Evolutionary conservation across 2,797 vertebrate genomes (phyloP).

Genomic region (Spinibarbus caldwelli): DNA sequence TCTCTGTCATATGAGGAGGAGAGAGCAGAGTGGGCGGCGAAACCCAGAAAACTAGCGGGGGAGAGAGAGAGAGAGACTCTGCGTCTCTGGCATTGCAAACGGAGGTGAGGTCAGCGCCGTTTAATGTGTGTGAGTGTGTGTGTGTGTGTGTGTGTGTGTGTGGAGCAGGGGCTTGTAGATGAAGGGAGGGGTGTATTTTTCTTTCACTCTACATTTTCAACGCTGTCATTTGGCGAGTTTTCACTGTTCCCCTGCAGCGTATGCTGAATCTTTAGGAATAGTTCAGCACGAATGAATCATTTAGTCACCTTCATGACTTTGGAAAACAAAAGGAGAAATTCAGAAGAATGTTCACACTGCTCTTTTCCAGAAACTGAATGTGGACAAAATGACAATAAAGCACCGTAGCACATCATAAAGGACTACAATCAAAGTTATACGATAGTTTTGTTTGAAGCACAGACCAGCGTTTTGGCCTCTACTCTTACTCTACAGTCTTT

Average conservation of each 20-base stretch:
- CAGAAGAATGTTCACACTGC: background rate
- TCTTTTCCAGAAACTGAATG: background rate
- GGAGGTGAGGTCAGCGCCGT: constrained; percentile 45
- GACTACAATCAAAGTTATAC: background rate
- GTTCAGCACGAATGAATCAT: background rate
- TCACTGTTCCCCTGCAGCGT: constrained; percentile 8
- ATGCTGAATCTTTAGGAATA: background rate
- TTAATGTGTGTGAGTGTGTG: too few relatives aligned
- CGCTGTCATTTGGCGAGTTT: constrained; percentile 34
- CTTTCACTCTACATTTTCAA: constrained; percentile 39
- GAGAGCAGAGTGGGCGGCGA: constrained; percentile 42
- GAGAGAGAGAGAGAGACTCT: constrained; percentile 21
- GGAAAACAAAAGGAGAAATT: background rate
- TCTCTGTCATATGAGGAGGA: constrained; percentile 54
- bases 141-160: too few relatives aligned
- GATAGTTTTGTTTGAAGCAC: background rate
- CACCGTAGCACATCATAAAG: background rate
- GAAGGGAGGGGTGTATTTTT: constrained; percentile 32
- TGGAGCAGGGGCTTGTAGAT: constrained; percentile 9
- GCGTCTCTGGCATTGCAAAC: constrained; percentile 44
- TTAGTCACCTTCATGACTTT: background rate
- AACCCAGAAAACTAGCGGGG: constrained; percentile 3
- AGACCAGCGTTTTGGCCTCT: background rate
- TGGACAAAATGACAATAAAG: background rate
- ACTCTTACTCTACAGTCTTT: background rate